Conservation (phyloP, 2,113 vertebrate species). For the Oxygymnocypris stewartii region DNA sequence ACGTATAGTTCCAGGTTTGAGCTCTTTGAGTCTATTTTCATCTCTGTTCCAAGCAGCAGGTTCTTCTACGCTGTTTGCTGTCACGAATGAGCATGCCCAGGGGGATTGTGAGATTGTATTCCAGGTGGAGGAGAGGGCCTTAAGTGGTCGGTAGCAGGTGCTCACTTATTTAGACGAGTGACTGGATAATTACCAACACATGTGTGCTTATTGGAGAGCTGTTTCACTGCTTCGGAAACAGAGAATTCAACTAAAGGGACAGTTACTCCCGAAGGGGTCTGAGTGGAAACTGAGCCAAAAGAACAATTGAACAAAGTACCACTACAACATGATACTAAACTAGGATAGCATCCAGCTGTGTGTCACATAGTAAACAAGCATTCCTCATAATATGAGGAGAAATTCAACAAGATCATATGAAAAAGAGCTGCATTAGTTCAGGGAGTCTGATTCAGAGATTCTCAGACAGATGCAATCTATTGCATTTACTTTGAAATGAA, state of each 20-base stretch:
- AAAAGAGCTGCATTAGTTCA: neutral
- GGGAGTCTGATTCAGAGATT: neutral
- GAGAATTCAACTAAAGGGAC: constrained; percentile 8
- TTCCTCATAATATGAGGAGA: neutral
- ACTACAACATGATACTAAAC: neutral
- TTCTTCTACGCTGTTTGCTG: neutral
- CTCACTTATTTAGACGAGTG: constrained; percentile 42
- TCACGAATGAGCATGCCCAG: constrained; percentile 17
- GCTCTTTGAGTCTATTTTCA: neutral
- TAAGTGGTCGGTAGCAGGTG: constrained; percentile 48
- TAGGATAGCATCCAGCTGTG: neutral
- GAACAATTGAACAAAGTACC: neutral
- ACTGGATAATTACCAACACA: constrained; percentile 51
- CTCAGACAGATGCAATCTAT: constrained; percentile 2
- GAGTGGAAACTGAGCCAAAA: constrained; percentile 4
- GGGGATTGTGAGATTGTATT: constrained; percentile 41
- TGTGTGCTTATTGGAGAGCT: constrained; percentile 30
- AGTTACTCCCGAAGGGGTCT: constrained; percentile 1
- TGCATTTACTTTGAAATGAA: constrained; percentile 1
- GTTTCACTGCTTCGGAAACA: constrained; percentile 18
- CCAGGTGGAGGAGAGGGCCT: constrained; percentile 40
- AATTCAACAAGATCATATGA: neutral
- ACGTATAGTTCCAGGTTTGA: neutral
- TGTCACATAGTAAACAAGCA: neutral
- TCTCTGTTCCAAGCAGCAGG: neutral